Evolutionary conservation across 2,888 invertebrate species (phyloP).

Genomic region (Agrochola lychnidis): DNA sequence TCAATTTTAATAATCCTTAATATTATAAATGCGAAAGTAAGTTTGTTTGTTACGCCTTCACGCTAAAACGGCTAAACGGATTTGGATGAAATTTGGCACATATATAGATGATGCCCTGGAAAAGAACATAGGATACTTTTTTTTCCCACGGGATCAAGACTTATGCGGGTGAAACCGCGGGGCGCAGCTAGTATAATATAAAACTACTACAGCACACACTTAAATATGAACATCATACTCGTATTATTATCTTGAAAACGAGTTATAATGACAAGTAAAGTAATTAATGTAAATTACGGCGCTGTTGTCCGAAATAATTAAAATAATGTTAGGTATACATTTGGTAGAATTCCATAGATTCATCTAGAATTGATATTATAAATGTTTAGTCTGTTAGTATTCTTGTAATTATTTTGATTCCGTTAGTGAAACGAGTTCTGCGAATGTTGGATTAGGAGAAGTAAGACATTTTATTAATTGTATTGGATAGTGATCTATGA

Average conservation of each 20-base stretch:
- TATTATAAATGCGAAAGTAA: no score
- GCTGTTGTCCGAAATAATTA: slow-evolving; percentile 58
- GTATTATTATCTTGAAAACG: slow-evolving; percentile 49
- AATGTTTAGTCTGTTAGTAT: slow-evolving; percentile 31
- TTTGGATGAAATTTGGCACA: no score
- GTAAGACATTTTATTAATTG: neutral
- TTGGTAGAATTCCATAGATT: slow-evolving; percentile 56
- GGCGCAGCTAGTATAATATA: no score
- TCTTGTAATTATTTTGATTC: slow-evolving; percentile 51
- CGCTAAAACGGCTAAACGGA: no score
- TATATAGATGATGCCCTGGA: no score
- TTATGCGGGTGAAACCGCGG: no score
- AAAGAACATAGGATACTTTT: no score
- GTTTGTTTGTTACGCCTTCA: no score
- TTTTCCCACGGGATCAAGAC: no score
- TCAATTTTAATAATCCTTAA: slow-evolving; percentile 11
- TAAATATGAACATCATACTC: slow-evolving; percentile 61
- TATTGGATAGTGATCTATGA: slow-evolving; percentile 1
- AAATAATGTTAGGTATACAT: slow-evolving; percentile 60
- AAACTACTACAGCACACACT: slow-evolving; percentile 55
- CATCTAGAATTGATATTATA: slow-evolving; percentile 16
- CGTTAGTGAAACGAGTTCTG: slow-evolving; percentile 51
- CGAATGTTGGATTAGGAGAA: slow-evolving; percentile 1
- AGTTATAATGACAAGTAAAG: slow-evolving; percentile 51
- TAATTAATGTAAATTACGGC: slow-evolving; percentile 50